Evolutionary conservation across 2,113 vertebrate genomes (phyloP), one percentile per base, ranked within the genome.

Genomic region (Atlantisia rogersi): DNA sequence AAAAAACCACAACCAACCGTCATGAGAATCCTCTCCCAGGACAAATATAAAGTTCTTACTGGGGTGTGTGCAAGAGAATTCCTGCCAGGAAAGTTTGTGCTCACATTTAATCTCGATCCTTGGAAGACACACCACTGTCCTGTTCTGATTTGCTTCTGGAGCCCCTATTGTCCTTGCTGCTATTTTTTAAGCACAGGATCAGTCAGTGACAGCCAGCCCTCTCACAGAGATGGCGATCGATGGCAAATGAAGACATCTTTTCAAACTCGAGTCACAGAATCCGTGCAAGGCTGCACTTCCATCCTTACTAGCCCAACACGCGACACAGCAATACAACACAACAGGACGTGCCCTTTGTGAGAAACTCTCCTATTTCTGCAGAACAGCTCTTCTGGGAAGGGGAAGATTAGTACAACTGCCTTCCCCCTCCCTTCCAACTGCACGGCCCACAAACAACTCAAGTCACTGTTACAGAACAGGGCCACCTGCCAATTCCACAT

Each of bases 141-240:
- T 0, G 5, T 12, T 11, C 19, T 16, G 10, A 64, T 37, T 40
- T 32, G 5, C 60, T 52, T 40, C 78, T 67, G 31, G 63, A 84
- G 40, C 29, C 14, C 29, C 46, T 52, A 2, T 32, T 44, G 24
- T 55, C 39, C n/a, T 3, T 40, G 25, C n/a, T 12, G 31, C 16
- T n/a, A 32, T 2, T 7, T 65, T 42, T 77, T 0, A 25, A 59
- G 78, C 1, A 15, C 17, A 78, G 21, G 19, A 0, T 3, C 12
- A 78, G 18, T 6, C 73, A 56, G 58, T 15, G 20, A 15, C 25
- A 71, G 31, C 63, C 67, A 2, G 11, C 55, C 64, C 74, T 75
- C 65, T 63, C 11, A 3, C 28, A 32, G 22, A 53, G 28, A 48
- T 2, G 39, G 6, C 0, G 2, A 75, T 37, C 2, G 0, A 32